Conservation (phyloP, 2,888 invertebrate genomes). For the Apeira syringaria region DNA sequence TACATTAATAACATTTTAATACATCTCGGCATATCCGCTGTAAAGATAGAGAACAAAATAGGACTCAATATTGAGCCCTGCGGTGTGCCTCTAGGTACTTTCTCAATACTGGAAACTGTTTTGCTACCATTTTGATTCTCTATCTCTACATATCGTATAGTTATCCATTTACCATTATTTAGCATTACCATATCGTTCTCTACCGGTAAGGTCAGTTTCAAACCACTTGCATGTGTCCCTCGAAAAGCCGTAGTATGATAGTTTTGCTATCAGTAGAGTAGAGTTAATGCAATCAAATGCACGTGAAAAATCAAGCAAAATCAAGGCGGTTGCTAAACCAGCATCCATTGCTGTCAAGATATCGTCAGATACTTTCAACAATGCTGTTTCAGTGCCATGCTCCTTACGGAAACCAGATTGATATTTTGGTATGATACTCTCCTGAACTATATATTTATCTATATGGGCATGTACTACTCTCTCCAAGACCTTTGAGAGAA, state of each 20-base stretch:
- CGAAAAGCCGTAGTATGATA: not conserved
- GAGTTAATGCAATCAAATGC: not conserved
- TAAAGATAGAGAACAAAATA: not conserved
- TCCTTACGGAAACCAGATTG: not conserved
- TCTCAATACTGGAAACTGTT: too few relatives aligned
- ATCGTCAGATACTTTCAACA: not conserved
- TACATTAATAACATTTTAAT: not conserved
- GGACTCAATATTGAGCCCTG: not conserved
- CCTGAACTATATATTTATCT: not conserved
- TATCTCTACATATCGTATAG: too few relatives aligned
- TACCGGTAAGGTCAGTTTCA: conserved; percentile 12
- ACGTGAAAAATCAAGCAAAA: not conserved
- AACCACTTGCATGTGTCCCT: conserved; percentile 18
- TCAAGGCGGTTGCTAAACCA: not conserved
- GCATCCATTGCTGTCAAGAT: not conserved
- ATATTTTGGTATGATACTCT: not conserved
- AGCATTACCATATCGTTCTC: conserved; percentile 14
- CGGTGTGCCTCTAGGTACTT: not conserved
- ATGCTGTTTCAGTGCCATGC: not conserved
- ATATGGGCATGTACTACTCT: not conserved
- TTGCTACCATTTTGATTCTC: not conserved
- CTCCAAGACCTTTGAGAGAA: not conserved
- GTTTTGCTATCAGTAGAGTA: not conserved
- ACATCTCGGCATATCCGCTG: too few relatives aligned
- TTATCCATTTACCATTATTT: not conserved